phyloP scores from a whole-genome alignment of 2,797 vertebrate species.

The Sitta carolinensis region DNA sequence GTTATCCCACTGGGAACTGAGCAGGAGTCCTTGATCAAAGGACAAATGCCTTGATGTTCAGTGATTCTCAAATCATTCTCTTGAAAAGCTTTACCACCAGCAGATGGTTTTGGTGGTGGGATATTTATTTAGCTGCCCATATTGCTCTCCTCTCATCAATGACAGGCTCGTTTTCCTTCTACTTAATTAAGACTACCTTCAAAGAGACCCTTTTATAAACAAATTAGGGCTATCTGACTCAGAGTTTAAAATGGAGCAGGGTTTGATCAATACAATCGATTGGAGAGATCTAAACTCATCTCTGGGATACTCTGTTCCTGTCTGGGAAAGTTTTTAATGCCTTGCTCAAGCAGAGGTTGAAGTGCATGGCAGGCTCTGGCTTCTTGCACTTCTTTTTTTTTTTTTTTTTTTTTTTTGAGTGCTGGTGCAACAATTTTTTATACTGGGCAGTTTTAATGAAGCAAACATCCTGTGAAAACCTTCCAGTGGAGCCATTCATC shows the following conservation, averaged over 20 bases:
- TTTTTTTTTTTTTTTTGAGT: no score
- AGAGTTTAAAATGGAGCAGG: constrained; percentile 15
- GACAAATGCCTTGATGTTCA: not conserved
- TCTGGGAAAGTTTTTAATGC: not conserved
- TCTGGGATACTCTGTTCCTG: not conserved
- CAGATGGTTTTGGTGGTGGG: not conserved
- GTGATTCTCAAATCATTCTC: not conserved
- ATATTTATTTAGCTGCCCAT: constrained; percentile 29
- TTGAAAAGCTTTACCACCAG: not conserved
- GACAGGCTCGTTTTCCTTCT: not conserved
- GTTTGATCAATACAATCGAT: constrained; percentile 50
- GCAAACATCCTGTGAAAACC: not conserved
- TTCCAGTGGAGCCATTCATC: not conserved
- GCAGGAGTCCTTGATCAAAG: constrained; percentile 44
- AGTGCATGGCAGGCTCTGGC: not conserved
- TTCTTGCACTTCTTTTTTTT: no score
- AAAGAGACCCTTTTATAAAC: constrained; percentile 51
- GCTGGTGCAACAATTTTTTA: no score
- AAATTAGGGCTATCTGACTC: constrained; percentile 37
- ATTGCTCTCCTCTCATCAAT: not conserved
- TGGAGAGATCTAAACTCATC: constrained; percentile 15
- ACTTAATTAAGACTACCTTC: constrained; percentile 57
- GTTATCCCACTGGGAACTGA: not conserved
- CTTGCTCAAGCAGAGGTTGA: not conserved
- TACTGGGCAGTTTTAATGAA: not conserved